Evolutionary conservation across 2,113 vertebrate genomes (phyloP).

Genomic region (Holacanthus passer): DNA sequence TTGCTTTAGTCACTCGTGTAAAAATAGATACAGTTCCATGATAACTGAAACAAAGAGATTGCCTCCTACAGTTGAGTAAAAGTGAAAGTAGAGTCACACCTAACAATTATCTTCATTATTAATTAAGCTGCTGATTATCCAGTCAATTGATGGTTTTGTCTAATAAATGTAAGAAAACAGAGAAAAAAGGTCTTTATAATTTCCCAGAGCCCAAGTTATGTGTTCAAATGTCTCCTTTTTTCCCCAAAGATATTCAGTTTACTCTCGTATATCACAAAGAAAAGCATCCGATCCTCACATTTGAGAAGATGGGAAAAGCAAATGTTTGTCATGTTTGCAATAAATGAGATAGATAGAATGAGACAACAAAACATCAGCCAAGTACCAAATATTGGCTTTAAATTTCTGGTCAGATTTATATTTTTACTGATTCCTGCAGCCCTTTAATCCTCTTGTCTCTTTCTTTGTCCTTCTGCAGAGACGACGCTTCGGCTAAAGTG

Average conservation of each 20-base stretch:
- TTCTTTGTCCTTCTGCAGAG: conserved; percentile 83
- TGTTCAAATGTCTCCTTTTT: not conserved
- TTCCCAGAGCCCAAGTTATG: not conserved
- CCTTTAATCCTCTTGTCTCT: not conserved
- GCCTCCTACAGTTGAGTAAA: not conserved
- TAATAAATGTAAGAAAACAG: not conserved
- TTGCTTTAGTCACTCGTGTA: too few species aligned
- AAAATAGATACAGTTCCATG: not conserved
- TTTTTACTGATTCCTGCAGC: too few species aligned
- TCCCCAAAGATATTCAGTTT: not conserved
- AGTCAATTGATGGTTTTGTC: too few species aligned
- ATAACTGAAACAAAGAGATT: not conserved
- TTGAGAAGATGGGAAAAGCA: too few species aligned
- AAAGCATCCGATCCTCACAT: not conserved
- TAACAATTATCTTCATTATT: not conserved
- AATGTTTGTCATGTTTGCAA: too few species aligned
- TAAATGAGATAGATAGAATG: too few species aligned
- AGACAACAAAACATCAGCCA: too few species aligned
- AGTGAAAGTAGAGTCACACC: not conserved
- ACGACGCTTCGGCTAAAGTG: conserved; percentile 89
- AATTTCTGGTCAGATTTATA: too few species aligned
- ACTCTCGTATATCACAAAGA: not conserved
- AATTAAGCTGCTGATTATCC: not conserved
- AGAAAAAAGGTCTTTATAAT: not conserved
- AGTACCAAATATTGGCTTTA: not conserved